Conservation (phyloP, 2,797 vertebrate species). For the Semaprochilodus insignis region DNA sequence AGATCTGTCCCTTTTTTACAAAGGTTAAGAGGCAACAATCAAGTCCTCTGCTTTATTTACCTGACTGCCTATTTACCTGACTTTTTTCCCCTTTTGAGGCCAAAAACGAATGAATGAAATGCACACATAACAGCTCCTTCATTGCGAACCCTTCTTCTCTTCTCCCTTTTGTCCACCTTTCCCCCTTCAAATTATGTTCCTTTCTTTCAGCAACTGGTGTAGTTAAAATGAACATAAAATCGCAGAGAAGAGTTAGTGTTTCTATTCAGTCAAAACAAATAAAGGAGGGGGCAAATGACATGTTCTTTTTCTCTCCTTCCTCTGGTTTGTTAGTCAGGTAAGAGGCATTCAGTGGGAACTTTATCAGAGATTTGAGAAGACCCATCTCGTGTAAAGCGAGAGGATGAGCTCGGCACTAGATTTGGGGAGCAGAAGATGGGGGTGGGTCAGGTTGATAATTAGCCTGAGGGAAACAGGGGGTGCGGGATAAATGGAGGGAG, state of each 20-base stretch:
- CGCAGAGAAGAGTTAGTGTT: background rate
- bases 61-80: constrained; percentile 17
- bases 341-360: background rate
- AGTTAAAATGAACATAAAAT: background rate
- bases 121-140: background rate
- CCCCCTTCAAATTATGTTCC: background rate
- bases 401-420: constrained; percentile 41
- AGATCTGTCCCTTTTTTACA: constrained; percentile 54
- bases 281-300: constrained; percentile 2
- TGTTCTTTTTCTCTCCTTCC: background rate
- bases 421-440: background rate
- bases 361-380: background rate
- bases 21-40: constrained; percentile 60
- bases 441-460: constrained; percentile 36
- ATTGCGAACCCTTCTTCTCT: background rate
- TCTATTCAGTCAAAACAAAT: background rate
- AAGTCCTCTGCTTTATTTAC: constrained; percentile 52
- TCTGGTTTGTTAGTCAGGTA: too few species aligned
- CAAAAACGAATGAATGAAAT: background rate
- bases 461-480: constrained; percentile 37
- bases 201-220: background rate
- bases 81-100: background rate
- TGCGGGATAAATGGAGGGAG: constrained; percentile 23
- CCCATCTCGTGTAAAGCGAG: background rate
- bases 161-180: background rate